Conservation (phyloP, 1,140 invertebrate species). For the Nasonia giraulti region DNA sequence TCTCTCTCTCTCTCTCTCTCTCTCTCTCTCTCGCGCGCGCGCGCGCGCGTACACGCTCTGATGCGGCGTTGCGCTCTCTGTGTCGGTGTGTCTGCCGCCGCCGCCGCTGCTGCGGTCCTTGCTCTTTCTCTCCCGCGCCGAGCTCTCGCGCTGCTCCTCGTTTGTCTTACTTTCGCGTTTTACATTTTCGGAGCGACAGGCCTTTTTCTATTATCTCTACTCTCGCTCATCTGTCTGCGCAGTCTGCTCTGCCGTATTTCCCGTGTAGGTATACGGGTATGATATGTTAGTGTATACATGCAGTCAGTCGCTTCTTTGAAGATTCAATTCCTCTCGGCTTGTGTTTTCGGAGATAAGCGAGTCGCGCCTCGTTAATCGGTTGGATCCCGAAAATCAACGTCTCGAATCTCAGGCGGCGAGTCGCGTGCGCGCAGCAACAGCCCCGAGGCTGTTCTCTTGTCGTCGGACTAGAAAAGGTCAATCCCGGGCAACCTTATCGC, state of each 20-base stretch:
- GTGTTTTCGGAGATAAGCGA: too few species aligned
- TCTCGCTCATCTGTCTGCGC: neutral
- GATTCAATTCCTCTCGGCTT: too few species aligned
- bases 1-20: neutral
- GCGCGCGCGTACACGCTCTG: neutral
- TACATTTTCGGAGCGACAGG: slow-evolving; percentile 33
- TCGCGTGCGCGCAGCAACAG: slow-evolving; percentile 11
- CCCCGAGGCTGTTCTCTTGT: neutral
- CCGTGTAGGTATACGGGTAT: too few species aligned
- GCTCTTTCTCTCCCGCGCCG: neutral
- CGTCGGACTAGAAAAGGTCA: neutral
- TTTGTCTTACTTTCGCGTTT: slow-evolving; percentile 49
- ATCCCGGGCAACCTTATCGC: neutral
- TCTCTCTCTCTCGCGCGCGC: slow-evolving; percentile 26
- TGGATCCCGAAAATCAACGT: too few species aligned
- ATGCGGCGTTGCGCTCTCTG: neutral
- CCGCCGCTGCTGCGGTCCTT: slow-evolving; percentile 11
- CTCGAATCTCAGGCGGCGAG: too few species aligned
- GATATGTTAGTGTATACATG: too few species aligned
- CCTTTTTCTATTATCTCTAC: slow-evolving; percentile 31
- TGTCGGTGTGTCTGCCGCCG: neutral
- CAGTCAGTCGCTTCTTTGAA: too few species aligned
- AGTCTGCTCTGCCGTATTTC: neutral
- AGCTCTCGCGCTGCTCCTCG: slow-evolving; percentile 9
- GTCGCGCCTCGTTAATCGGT: too few species aligned